Base-by-base conservation (phyloP, 1,140 invertebrate species). In the Papilio xuthus region DNA sequence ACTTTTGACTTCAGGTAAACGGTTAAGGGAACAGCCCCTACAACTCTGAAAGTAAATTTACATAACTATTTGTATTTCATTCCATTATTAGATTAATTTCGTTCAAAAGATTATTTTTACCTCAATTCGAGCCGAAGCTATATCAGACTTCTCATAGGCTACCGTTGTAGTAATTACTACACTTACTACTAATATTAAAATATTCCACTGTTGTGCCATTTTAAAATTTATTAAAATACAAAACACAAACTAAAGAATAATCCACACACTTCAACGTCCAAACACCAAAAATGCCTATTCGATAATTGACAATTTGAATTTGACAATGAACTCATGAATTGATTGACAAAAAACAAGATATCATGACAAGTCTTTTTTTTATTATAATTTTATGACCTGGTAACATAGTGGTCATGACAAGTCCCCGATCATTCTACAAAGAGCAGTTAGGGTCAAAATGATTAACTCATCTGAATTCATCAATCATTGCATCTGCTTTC, bases 21-120 rank as follows among this genome's bases (percentile, higher is more conserved):
- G 94, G 83, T 97, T 97, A 79, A 97, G 89, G 32, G 95, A 95
- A 93, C 97, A 97, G 83, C 97, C 97, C 85, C 95, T 94, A 88
- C 97, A 97, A 85, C 96, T 97, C 97, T 97, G 93, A 60, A 95
- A 60, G 13, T 60, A 73, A 56, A 72, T 10, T 37, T 28, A 32
- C 47, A 56, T 72, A 70, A 53, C 79, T 18, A 44, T 32, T 47
- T 77, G 63, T 78, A 50, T 53, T 53, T 53, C 18, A n/a, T n/a
- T 28, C 4, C 9, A 53, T 28, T n/a, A 42, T 67, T n/a, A 50
- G 78, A 20, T 23, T 28, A n/a, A 7, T 76, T 37, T 56, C 70
- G 7, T 20, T 50, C 42, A 74, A 32, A 42, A 78, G 12, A 63
- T 32, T 75, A 56, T 80, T 37, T 73, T 83, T 82, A 92, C 92